Base-by-base conservation (phyloP, 2,113 vertebrate species). In the Murina feae region DNA sequence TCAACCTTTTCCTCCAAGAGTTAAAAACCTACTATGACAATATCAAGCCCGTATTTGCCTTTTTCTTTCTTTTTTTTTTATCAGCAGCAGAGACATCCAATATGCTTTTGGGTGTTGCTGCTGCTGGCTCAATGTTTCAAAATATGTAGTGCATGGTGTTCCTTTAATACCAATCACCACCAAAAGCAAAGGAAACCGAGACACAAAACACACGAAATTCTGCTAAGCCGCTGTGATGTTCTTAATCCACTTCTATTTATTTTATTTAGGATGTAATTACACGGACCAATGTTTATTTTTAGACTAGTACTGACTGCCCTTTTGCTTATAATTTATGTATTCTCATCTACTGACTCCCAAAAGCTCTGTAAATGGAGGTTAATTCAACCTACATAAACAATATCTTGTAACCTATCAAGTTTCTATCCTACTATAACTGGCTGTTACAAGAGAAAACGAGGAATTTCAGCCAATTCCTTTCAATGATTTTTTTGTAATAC, bases 201-300 rank as follows among this genome's bases (percentile, higher is more conserved):
- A 47, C 3, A 65, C 21, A 74, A 80, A 85, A 39, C 5, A 68
- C 58, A 32, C 5, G 32, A 28, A 69, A 69, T 76, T 81, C 23
- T 92, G 88, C 39, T 78, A 37, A 93, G 37, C 68, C 25, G 23
- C 11, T 39, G 18, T 30, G 20, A 81, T 89, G 84, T 89, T 72
- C 76, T 49, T 47, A 53, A 85, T 47, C 44, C 8, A 37, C 17
- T 87, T 90, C 30, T 76, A 37, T n/a, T 93, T 80, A n/a, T 69
- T 82, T 84, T 74, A 89, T 51, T 93, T 91, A 68, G 53, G 42
- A 87, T 90, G 35, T 20, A 58, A 95, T 49, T 63, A 71, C 63
- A 72, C 0, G 21, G 28, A 63, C 8, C 35, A 39, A 4, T 23
- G 21, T 72, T 90, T 76, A 89, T 71, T 90, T 95, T 84, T 72